phyloP scores from a whole-genome alignment of 2,888 invertebrate genomes.

The Cepaea hortensis region DNA sequence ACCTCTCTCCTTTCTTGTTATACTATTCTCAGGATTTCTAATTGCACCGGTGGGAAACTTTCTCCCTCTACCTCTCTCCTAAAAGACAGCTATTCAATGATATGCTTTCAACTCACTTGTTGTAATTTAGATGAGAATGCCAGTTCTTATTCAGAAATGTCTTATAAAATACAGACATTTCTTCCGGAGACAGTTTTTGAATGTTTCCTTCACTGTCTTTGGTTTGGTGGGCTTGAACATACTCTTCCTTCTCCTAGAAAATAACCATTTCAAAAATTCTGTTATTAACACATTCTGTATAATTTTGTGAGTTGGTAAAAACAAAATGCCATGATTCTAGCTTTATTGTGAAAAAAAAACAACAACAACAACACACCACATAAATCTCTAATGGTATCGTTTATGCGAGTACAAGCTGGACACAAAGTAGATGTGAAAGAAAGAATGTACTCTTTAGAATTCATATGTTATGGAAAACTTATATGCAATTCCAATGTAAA shows the following conservation, averaged over 20 bases:
- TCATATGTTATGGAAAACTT: too few species aligned
- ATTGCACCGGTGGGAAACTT: too few species aligned
- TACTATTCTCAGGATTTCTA: too few species aligned
- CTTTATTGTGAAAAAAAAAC: too few species aligned
- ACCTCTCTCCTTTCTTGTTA: too few species aligned
- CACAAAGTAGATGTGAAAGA: too few species aligned
- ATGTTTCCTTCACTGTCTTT: constrained; percentile 42
- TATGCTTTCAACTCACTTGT: constrained; percentile 75
- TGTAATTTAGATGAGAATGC: constrained; percentile 85
- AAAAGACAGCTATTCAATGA: not conserved
- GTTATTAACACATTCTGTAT: not conserved
- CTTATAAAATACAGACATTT: constrained; percentile 90
- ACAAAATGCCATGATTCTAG: not conserved
- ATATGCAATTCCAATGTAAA: too few species aligned
- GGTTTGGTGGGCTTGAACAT: constrained; percentile 56
- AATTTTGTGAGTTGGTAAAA: not conserved
- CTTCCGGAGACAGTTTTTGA: constrained; percentile 61
- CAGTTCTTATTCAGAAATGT: constrained; percentile 89
- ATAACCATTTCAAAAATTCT: not conserved
- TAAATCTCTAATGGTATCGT: too few species aligned
- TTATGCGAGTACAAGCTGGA: too few species aligned
- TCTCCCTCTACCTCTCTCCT: too few species aligned
- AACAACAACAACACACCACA: too few species aligned
- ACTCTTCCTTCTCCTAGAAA: constrained; percentile 62
- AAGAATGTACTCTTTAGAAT: too few species aligned